These are phyloP conservation scores for Pseudochaenichthys georgianus DNA, from an alignment of 2,797 vertebrate genomes.

Conservation along the genomic window DNA sequence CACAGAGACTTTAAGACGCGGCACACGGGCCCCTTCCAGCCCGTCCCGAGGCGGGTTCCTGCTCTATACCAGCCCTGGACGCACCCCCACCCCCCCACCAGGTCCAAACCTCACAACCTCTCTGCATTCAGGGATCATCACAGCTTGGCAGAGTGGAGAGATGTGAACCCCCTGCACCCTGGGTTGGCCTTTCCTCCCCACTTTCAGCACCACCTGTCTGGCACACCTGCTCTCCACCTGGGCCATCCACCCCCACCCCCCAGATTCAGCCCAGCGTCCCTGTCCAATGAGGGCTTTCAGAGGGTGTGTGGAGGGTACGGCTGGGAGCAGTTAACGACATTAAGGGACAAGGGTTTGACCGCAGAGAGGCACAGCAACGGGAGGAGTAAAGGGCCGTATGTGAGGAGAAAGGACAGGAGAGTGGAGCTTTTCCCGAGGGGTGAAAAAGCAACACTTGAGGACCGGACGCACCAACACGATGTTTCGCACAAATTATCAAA, in stretches of 20 bases:
- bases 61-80: constrained; percentile 77
- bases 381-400: constrained; percentile 55
- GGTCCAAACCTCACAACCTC: constrained; percentile 56
- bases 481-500: constrained; percentile 37
- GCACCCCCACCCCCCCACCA: constrained; percentile 51
- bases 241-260: constrained; percentile 38
- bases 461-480: constrained; percentile 21
- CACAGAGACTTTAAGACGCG: constrained; percentile 57
- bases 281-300: constrained; percentile 37
- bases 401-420: constrained; percentile 58
- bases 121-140: constrained; percentile 69
- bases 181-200: constrained; percentile 60
- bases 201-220: constrained; percentile 48
- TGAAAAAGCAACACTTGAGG: constrained; percentile 33
- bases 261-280: constrained; percentile 38
- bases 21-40: constrained; percentile 61
- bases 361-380: constrained; percentile 43
- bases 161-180: constrained; percentile 46
- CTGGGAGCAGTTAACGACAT: constrained; percentile 60
- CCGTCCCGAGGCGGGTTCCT: constrained; percentile 58
- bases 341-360: constrained; percentile 40
- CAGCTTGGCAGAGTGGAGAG: constrained; percentile 68
- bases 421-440: constrained; percentile 19
- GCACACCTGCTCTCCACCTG: constrained; percentile 31
- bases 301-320: constrained; percentile 27